Evolutionary conservation across 1,140 invertebrate genomes (phyloP).

Genomic region (Drosophila pseudoobscura): DNA sequence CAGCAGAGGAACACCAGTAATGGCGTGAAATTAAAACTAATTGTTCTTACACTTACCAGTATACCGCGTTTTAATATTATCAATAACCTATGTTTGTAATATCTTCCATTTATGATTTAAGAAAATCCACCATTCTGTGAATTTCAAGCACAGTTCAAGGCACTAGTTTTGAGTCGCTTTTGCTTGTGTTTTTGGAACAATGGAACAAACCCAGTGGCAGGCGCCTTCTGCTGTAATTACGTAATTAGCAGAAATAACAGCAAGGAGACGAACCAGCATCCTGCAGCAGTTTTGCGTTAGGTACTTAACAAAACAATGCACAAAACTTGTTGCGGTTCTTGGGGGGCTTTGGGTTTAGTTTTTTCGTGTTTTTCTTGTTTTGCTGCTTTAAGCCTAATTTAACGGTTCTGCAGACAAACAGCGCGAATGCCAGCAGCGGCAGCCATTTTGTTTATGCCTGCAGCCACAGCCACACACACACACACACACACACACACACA

Average conservation of each 20-base stretch:
- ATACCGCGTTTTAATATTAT: no score
- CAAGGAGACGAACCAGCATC: not conserved
- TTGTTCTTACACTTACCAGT: no score
- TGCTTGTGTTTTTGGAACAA: no score
- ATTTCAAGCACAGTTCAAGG: no score
- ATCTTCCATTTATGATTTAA: no score
- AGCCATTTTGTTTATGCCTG: constrained; percentile 70
- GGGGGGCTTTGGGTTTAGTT: constrained; percentile 2
- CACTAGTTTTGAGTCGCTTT: no score
- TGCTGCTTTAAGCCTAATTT: constrained; percentile 75
- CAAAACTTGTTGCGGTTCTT: constrained; percentile 25
- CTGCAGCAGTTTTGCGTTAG: constrained; percentile 50
- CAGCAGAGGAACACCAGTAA: no score
- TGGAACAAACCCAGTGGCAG: not conserved
- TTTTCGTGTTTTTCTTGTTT: constrained; percentile 14
- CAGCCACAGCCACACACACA: constrained; percentile 40
- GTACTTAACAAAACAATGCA: constrained; percentile 70
- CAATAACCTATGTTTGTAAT: no score
- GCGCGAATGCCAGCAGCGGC: constrained; percentile 49
- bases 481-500: constrained; percentile 34
- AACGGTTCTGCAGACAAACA: constrained; percentile 66
- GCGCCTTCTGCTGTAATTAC: constrained; percentile 48
- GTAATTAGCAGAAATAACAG: constrained; percentile 62
- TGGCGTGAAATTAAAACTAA: no score
- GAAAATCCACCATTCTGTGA: no score